Base-by-base conservation (phyloP, 2,113 vertebrate genomes). In the Atlantisia rogersi region DNA sequence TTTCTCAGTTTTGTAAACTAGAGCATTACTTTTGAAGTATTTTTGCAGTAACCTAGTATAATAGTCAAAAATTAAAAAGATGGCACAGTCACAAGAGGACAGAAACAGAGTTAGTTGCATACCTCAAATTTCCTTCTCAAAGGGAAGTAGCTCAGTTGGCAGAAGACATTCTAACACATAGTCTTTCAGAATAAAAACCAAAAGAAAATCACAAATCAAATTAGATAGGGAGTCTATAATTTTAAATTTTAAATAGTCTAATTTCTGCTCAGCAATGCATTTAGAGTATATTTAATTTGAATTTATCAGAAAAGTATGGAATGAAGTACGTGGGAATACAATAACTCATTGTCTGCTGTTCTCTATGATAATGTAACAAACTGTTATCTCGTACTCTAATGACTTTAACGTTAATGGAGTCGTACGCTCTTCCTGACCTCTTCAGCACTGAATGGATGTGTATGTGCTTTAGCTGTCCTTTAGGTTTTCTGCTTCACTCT, bases 371-470 rank as follows among this genome's bases (percentile, higher is more conserved):
- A 97, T 81, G 70, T 75, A 78, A 78, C 90, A 96, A 95, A 97
- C 86, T 81, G 46, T 93, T 97, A 97, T 97, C 95, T 97, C 85
- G 53, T 85, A 90, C 50, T 75, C 48, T 96, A 96, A 97, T 93
- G 92, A 92, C 87, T 97, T 95, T 90, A 75, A 86, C 96, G 93
- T 96, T 96, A 97, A 97, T 97, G 80, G 95, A 94, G 79, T 96
- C 1, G 0, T 85, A 78, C 1, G 22, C n/a, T 90, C 68, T 92
- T 78, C 82, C 59, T 97, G 92, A 97, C 94, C 97, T 96, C 94
- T 95, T 91, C 92, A 95, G 60, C 10, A 15, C n/a, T 92, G 92
- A 56, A 52, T 71, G 62, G 67, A 92, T 75, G 20, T 59, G 9
- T 56, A 50, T 87, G 75, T 68, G 58, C 37, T 93, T 89, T 81